Conservation (phyloP, 1,140 invertebrate species). For the Parapsyche elsis region DNA sequence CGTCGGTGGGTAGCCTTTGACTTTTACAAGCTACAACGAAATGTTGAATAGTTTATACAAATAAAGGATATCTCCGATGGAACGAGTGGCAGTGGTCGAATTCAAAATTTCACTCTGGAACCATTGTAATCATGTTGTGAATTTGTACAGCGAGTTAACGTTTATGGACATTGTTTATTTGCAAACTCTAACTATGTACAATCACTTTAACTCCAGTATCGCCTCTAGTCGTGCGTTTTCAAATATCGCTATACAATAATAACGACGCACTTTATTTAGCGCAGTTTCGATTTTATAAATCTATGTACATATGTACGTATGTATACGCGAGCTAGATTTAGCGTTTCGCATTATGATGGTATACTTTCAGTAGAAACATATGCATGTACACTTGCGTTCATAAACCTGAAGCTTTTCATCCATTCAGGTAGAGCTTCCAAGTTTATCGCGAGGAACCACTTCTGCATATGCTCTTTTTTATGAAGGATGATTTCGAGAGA, state of each 20-base stretch:
- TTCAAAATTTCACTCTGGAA: neutral
- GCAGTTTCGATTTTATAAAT: too few species aligned
- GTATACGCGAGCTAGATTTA: neutral
- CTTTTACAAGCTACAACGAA: neutral
- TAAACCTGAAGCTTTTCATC: constrained; percentile 2
- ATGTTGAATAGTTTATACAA: neutral
- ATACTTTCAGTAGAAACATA: neutral
- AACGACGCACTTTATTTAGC: too few species aligned
- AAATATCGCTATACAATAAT: too few species aligned
- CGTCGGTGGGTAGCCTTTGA: neutral
- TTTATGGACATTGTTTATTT: neutral
- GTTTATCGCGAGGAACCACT: constrained; percentile 5
- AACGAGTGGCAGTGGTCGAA: neutral
- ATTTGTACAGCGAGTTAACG: neutral
- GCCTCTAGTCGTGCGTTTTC: too few species aligned
- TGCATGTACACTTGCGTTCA: neutral
- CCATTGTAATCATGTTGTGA: neutral
- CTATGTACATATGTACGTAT: neutral
- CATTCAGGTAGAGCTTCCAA: constrained; percentile 1
- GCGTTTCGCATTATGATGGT: too few species aligned
- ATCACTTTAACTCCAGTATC: too few species aligned
- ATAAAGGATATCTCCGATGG: neutral
- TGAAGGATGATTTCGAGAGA: too few species aligned
- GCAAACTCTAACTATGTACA: too few species aligned
- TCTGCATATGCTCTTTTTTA: neutral